Base-by-base conservation (phyloP, 1,140 invertebrate genomes). In the Anastatus disparis region DNA sequence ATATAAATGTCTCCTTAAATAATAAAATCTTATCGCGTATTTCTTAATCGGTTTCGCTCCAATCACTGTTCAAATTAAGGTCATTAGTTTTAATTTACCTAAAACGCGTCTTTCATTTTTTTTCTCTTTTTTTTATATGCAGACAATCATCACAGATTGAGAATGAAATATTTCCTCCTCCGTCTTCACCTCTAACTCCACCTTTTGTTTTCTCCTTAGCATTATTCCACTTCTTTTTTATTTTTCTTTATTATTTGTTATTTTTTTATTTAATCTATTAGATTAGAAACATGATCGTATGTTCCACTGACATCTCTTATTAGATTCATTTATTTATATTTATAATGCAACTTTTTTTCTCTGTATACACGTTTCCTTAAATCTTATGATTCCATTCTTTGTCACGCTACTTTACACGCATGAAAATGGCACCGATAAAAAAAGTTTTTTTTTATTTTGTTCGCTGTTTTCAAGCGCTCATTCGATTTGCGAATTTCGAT, bases 71-170 rank as follows among this genome's bases (percentile, higher is more conserved):
- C 62, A 56, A 66, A 64, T 66, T 29, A 44, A 59, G 7, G 10
- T 69, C 44, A 26, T 59, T 52, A 52, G 17, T 20, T 17, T 48
- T 48, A 17, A 20, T 68, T 69, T 69, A 52, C 35, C 27, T 61
- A 61, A 24, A 69, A 53, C 46, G 38, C 46, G 20, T 56, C n/a
- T 63, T 70, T 70, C 26, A 56, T 24, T 73, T 71, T 44, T 72
- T 29, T 27, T 70, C 48, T 62, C 42, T 27, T 17, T 42, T 72
- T 44, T 64, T 44, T 68, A 72, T 78, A 80, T 78, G 78, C 80
- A 77, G 75, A 81, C 78, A 82, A 74, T 82, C 82, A 82, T 83
- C 82, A 83, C 82, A 82, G 79, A 81, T 82, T 82, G 74, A 82
- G 79, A 82, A 82, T 82, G 77, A 82, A 82, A 82, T 80, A 81